Base-by-base conservation (phyloP, 1,140 invertebrate species). In the Eupeodes corollae region DNA sequence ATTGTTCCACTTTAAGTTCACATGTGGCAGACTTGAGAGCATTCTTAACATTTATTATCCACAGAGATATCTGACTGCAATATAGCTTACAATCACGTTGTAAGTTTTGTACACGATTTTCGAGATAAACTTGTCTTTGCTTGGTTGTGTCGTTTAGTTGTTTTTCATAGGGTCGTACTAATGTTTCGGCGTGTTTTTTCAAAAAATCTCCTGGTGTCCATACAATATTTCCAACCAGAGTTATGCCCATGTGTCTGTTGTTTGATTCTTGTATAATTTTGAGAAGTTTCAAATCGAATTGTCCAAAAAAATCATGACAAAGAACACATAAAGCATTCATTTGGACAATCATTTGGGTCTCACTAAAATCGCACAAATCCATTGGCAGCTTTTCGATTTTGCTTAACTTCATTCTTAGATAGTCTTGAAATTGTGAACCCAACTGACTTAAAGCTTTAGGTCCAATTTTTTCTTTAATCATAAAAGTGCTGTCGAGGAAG, bases 191-290 rank as follows among this genome's bases (percentile, higher is more conserved):
- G 68, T 81, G 76, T 53, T 73, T 72, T 32, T 77, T 66, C 13
- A 90, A 70, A 69, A 91, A 91, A 51, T 77, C 73, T 63, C 84
- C 85, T 6, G 88, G 84, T 58, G 84, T 79, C 86, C 87, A 91
- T 31, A 89, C 61, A 15, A 84, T 72, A 63, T 84, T 84, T 2
- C 86, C 87, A 42, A 78, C 71, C 5, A 92, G 65, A 44, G 79
- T 80, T 18, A 89, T 78, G 39, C 80, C 83, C 44, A 84, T 84
- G 43, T 84, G 69, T 73, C 78, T 61, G 19, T n/a, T 44, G 49
- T 50, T 51, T 2, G 50, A 38, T 46, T 54, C 41, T 18, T 52
- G 31, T 31, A 55, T 41, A 30, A 41, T 42, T 47, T 54, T 52
- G 13, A 53, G 15, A 39, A 37, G 38, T 71, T 86, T 89, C 61